Percentiles rank a stretch among this genome's conserved stretches.
Evolutionary conservation across 2,113 vertebrate species (phyloP).

Genomic region (Propithecus coquereli): DNA sequence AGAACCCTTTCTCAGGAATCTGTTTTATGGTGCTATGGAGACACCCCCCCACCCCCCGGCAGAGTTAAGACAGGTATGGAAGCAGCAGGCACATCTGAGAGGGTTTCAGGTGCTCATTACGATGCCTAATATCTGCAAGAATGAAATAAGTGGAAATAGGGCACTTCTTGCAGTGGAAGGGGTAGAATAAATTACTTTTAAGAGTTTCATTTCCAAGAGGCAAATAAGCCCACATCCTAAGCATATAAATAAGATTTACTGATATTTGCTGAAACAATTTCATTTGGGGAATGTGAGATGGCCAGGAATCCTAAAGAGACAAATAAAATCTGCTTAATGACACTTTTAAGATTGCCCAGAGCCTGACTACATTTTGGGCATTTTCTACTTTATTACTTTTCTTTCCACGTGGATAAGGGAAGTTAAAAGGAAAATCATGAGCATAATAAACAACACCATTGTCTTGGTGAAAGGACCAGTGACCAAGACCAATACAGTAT

Average conservation of each 20-base stretch:
- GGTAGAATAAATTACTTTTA: not conserved
- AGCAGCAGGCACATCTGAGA: accelerated
- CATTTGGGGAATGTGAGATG: not conserved
- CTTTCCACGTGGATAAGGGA: not conserved
- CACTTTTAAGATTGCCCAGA: not conserved
- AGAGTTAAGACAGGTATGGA: not conserved
- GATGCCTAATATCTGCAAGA: not conserved
- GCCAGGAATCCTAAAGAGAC: not conserved
- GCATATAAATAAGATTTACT: not conserved
- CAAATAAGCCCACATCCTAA: not conserved
- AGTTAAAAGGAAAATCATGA: not conserved
- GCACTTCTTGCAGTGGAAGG: not conserved
- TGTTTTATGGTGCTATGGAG: not conserved
- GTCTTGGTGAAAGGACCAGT: not conserved
- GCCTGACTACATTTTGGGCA: not conserved
- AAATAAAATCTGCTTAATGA: not conserved
- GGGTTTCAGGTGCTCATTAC: not conserved
- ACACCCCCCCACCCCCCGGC: not conserved
- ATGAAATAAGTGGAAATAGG: not conserved
- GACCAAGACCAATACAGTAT: not conserved
- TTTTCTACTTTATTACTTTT: not conserved
- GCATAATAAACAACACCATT: not conserved
- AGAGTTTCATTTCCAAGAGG: not conserved
- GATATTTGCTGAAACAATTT: not conserved
- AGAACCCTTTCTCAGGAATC: not conserved